phyloP scores from a whole-genome alignment of 2,888 invertebrate species.

The Drosophila kanekoi region DNA sequence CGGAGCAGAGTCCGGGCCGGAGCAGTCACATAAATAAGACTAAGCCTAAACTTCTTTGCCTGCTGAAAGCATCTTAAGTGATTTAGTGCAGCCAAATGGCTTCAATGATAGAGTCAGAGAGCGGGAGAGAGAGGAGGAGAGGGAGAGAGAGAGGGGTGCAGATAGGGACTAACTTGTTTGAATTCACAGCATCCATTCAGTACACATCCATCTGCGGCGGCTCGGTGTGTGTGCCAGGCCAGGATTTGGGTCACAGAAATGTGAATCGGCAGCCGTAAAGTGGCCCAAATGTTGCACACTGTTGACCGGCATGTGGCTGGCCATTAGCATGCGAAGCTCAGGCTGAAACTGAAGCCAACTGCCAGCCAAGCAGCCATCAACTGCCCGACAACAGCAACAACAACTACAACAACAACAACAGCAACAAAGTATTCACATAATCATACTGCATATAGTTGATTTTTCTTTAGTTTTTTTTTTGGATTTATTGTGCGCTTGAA shows the following conservation, averaged over 20 bases:
- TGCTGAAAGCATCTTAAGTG: conserved; percentile 80
- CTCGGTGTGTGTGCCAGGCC: conserved; percentile 35
- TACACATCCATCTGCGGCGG: conserved; percentile 37
- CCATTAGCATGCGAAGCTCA: conserved; percentile 70
- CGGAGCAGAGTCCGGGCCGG: conserved; percentile 8
- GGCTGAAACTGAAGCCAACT: conserved; percentile 58
- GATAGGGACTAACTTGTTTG: conserved; percentile 58
- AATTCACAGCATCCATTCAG: conserved; percentile 47
- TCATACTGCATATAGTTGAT: conserved; percentile 56
- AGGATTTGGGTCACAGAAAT: conserved; percentile 78
- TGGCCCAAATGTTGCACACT: conserved; percentile 76
- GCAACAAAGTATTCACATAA: conserved; percentile 41
- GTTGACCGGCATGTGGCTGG: conserved; percentile 48
- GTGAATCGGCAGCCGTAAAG: conserved; percentile 70
- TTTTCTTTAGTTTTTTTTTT: conserved; percentile 46
- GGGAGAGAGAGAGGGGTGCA: background rate
- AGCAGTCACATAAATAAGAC: conserved; percentile 71
- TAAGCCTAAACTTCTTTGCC: conserved; percentile 77
- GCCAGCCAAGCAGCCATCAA: conserved; percentile 55
- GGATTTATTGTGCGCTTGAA: conserved; percentile 78
- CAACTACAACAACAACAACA: conserved; percentile 27
- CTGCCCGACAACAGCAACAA: conserved; percentile 40
- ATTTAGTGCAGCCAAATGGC: conserved; percentile 72
- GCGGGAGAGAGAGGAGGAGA: background rate
- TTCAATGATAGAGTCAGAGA: conserved; percentile 10